These are phyloP conservation scores for Lasius platythorax DNA, from an alignment of 2,888 invertebrate genomes.

Conservation along the genomic window DNA sequence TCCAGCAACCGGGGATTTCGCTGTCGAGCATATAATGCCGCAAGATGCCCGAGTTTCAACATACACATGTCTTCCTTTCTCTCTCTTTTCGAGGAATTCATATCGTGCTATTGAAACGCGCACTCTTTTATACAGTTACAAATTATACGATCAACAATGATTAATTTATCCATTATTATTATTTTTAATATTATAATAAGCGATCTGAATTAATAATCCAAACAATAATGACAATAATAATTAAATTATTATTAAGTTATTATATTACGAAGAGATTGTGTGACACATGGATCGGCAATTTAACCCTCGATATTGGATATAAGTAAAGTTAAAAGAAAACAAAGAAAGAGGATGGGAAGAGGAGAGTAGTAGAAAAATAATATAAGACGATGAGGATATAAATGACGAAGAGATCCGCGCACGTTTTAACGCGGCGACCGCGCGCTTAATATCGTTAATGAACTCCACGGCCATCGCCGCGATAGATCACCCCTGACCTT, in stretches of 20 bases:
- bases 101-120: neutral
- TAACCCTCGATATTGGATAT: neutral
- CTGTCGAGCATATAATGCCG: constrained; percentile 50
- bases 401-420: constrained; percentile 50
- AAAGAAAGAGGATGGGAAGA: neutral
- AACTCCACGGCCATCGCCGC: constrained; percentile 61
- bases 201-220: neutral
- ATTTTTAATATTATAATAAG: neutral
- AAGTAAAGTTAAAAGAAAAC: neutral
- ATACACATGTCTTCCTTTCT: constrained; percentile 12
- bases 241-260: neutral
- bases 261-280: neutral
- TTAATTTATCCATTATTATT: neutral
- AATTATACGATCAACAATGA: neutral
- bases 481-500: constrained; percentile 68
- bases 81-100: constrained; percentile 19
- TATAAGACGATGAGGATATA: constrained; percentile 44
- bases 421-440: constrained; percentile 57
- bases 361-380: neutral
- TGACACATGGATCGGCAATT: neutral
- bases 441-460: constrained; percentile 71
- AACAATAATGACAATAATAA: neutral
- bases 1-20: constrained; percentile 60
- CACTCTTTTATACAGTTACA: neutral
- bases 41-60: constrained; percentile 61